phyloP scores from a whole-genome alignment of 2,797 vertebrate species.

The Hozukius guyotensis region DNA sequence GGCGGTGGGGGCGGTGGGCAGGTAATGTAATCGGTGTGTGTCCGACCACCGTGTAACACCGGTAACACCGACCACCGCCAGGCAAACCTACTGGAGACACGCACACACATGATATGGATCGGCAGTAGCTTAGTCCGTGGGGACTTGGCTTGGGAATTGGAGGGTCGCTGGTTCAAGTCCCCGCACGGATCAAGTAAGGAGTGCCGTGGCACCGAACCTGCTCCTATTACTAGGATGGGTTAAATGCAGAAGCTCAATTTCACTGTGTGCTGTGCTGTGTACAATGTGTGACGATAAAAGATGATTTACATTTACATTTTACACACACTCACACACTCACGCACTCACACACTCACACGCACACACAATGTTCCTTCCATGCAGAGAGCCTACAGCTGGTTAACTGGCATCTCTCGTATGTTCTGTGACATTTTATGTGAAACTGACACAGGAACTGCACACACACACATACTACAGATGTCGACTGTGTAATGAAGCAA shows the following conservation, averaged over 20 bases:
- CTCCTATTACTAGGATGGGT: no score
- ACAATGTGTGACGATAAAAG: no score
- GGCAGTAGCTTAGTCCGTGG: neutral
- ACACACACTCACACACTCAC: neutral
- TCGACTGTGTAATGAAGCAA: constrained; percentile 51
- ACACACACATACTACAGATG: constrained; percentile 52
- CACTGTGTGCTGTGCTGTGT: no score
- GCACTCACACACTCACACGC: neutral
- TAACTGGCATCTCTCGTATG: constrained; percentile 20
- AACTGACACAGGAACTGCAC: constrained; percentile 36
- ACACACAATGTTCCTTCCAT: neutral
- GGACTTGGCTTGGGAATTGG: no score
- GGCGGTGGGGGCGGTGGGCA: no score
- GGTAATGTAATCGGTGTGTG: no score
- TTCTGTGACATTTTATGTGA: constrained; percentile 49
- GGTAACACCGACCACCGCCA: neutral
- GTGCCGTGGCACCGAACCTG: no score
- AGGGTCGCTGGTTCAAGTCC: no score
- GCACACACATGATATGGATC: neutral
- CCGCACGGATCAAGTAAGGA: no score
- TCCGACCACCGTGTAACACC: neutral
- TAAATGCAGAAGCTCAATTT: no score
- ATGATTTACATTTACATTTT: no score
- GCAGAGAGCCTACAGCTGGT: constrained; percentile 23
- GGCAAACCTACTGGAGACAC: neutral